phyloP scores from a whole-genome alignment of 2,797 vertebrate genomes.

The Okamejei kenojei region DNA sequence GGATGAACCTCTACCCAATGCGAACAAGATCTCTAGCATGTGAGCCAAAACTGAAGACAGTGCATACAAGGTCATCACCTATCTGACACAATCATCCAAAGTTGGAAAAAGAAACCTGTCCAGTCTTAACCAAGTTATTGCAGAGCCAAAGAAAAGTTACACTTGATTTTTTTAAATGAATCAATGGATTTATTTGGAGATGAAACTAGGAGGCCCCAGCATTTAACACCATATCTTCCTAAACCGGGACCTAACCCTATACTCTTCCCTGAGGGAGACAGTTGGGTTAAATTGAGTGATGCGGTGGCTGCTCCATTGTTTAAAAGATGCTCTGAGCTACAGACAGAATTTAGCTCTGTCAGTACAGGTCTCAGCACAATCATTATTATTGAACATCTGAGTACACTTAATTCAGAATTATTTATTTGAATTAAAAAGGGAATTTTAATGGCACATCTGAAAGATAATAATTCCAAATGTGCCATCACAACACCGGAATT shows the following conservation, averaged over 20 bases:
- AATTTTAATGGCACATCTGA: neutral
- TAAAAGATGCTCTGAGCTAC: neutral
- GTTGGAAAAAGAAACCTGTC: neutral
- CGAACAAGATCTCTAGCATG: neutral
- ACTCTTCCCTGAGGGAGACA: neutral
- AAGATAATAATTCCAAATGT: too few relatives aligned
- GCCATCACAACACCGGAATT: too few relatives aligned
- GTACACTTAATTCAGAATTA: neutral
- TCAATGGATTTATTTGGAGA: too few relatives aligned
- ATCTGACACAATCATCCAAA: neutral
- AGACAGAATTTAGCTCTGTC: neutral
- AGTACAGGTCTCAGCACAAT: neutral
- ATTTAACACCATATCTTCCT: too few relatives aligned
- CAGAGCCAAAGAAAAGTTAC: too few relatives aligned
- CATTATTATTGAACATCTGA: neutral
- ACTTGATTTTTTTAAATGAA: too few relatives aligned
- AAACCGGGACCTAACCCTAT: neutral
- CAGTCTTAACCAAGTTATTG: neutral
- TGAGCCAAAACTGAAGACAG: neutral
- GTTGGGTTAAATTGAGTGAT: neutral
- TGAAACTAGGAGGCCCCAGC: neutral
- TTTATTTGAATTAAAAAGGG: neutral
- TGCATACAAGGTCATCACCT: neutral
- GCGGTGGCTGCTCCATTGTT: neutral
- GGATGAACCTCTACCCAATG: neutral